Evolutionary conservation across 2,113 vertebrate species (phyloP), one percentile per base, ranked within the genome.

Genomic region (Junco hyemalis): DNA sequence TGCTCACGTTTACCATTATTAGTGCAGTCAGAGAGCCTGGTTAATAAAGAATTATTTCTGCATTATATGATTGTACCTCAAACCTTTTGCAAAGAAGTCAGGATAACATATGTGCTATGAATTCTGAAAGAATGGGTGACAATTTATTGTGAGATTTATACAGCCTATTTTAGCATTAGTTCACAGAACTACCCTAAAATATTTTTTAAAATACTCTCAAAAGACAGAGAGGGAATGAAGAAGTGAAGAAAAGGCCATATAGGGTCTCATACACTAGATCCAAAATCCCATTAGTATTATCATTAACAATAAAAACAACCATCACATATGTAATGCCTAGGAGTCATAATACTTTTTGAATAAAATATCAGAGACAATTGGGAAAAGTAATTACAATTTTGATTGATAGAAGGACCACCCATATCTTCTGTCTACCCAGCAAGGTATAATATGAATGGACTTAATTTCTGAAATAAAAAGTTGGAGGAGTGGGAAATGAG

Each of bases 1-100:
- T 95, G 78, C 68, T 95, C 72, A 87, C 88, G 8, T 96, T 97
- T 96, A 76, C 95, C 50, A 85, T 96, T 96, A 95, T 94, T 93
- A 94, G 87, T 84, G 78, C 40, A 92, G 86, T 70, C 70, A 94
- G 91, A 96, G 69, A 95, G 64, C 57, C 66, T 17, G 2, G 90
- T 95, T 96, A 95, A 94, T 95, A 96, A 96, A 93, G 92, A 95
- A 95, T 95, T 93, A 91, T 81, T 96, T 96, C 86, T 96, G 76
- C 89, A 76, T 95, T 95, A 73, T 83, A 64, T 79, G 72, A 65
- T 74, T 96, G 64, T 90, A 92, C 82, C 72, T 95, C 83, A 97
- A 95, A 83, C 95, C 87, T 90, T 95, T 64, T 91, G 53, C 54
- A 83, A 81, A 91, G 63, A 72, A 95, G 28, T 90, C 68, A 92